phyloP scores from a whole-genome alignment of 2,113 vertebrate species.

The Gymnarchus niloticus region DNA sequence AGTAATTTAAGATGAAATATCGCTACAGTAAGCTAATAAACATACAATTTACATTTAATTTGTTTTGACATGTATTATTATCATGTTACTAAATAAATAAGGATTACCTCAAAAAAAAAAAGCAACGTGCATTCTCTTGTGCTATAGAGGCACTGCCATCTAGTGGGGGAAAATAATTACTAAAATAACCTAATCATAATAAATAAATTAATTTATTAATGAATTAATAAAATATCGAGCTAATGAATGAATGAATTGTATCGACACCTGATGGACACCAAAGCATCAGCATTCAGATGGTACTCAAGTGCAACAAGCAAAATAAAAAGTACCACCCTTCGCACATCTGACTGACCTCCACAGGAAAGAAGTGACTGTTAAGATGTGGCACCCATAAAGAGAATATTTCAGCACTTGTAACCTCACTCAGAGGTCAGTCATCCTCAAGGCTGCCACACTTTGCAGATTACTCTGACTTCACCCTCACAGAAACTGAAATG shows the following conservation, averaged over 20 bases:
- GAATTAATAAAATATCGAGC: no score
- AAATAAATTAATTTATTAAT: not conserved
- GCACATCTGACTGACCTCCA: not conserved
- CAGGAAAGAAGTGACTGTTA: not conserved
- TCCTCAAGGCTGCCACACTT: not conserved
- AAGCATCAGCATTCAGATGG: not conserved
- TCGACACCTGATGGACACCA: no score
- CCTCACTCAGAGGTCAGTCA: not conserved
- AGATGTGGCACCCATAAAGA: not conserved
- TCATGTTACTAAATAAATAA: not conserved
- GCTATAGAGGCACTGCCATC: conserved; percentile 39
- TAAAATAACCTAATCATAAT: not conserved
- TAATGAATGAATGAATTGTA: no score
- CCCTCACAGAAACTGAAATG: not conserved
- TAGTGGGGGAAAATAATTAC: conserved; percentile 29
- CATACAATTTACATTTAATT: not conserved
- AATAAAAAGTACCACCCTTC: not conserved
- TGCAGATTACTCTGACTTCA: not conserved
- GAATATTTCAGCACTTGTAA: no score
- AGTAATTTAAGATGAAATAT: not conserved
- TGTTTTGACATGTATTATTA: not conserved
- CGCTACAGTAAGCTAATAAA: not conserved
- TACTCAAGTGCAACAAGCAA: not conserved
- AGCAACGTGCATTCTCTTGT: not conserved
- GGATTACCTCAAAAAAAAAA: not conserved